Percentiles rank a stretch among this genome's conserved stretches.
Evolutionary conservation across 2,113 vertebrate genomes (phyloP).

Genomic region (Rhinolophus ferrumequinum): DNA sequence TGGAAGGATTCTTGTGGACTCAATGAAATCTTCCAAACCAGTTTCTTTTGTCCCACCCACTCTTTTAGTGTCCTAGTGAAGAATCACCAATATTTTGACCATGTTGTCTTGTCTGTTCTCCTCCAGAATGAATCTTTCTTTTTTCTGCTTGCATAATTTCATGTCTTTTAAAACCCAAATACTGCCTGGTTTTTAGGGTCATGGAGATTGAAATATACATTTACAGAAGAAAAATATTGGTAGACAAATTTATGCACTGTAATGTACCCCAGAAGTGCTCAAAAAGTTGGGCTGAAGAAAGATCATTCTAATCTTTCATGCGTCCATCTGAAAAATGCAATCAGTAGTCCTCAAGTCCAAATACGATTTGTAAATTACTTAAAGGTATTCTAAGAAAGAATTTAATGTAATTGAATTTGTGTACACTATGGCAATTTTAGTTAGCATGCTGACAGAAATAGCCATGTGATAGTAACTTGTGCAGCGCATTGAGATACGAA

Average conservation of each 20-base stretch:
- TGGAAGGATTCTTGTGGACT: background rate
- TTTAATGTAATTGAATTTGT: constrained; percentile 1
- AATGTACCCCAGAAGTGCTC: background rate
- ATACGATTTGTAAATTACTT: constrained; percentile 7
- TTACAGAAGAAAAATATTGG: background rate
- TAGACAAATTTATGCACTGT: background rate
- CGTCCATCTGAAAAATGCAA: constrained; percentile 15
- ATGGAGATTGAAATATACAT: background rate
- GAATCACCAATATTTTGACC: background rate
- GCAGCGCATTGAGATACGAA: background rate
- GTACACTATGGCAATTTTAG: background rate
- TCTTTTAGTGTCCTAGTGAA: background rate
- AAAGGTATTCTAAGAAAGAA: constrained; percentile 4
- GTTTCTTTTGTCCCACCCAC: background rate
- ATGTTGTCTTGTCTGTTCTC: background rate
- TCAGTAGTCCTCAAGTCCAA: background rate
- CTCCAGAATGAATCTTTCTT: background rate
- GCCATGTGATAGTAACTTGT: background rate
- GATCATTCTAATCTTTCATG: background rate
- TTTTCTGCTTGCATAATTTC: background rate
- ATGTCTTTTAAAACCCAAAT: constrained; percentile 28
- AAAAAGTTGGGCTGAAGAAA: background rate
- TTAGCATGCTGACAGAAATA: background rate
- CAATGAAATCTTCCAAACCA: background rate
- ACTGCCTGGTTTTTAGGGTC: background rate